phyloP scores from a whole-genome alignment of 2,888 invertebrate genomes.

The Campoplex capitator region DNA sequence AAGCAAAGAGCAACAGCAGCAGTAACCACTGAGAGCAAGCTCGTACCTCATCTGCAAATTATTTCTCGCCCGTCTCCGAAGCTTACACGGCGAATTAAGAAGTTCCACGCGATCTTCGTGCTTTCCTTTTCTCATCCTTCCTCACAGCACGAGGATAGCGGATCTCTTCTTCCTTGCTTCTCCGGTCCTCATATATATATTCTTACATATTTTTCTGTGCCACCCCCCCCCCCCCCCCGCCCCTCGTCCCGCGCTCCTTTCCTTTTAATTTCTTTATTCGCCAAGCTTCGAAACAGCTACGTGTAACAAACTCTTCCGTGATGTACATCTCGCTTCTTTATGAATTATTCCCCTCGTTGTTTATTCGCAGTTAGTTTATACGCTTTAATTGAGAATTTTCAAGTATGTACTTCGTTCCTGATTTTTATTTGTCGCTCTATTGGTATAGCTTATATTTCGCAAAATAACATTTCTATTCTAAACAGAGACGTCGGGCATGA shows the following conservation, averaged over 20 bases:
- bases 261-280: slow-evolving; percentile 46
- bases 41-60: slow-evolving; percentile 68
- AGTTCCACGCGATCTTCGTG: slow-evolving; percentile 66
- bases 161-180: slow-evolving; percentile 22
- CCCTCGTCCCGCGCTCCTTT: background rate
- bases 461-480: background rate
- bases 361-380: slow-evolving; percentile 28
- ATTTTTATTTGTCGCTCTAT: background rate
- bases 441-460: background rate
- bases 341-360: slow-evolving; percentile 54
- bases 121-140: background rate
- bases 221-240: background rate
- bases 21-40: slow-evolving; percentile 53
- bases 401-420: background rate
- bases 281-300: slow-evolving; percentile 37
- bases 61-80: slow-evolving; percentile 66
- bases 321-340: slow-evolving; percentile 49
- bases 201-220: background rate
- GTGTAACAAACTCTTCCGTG: slow-evolving; percentile 43
- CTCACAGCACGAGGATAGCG: slow-evolving; percentile 14
- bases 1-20: slow-evolving; percentile 41
- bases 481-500: too few relatives aligned
- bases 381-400: slow-evolving; percentile 14
- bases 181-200: slow-evolving; percentile 26
- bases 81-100: slow-evolving; percentile 69